Base-by-base conservation (phyloP, 2,888 invertebrate species). In the Trichopria drosophilae region DNA sequence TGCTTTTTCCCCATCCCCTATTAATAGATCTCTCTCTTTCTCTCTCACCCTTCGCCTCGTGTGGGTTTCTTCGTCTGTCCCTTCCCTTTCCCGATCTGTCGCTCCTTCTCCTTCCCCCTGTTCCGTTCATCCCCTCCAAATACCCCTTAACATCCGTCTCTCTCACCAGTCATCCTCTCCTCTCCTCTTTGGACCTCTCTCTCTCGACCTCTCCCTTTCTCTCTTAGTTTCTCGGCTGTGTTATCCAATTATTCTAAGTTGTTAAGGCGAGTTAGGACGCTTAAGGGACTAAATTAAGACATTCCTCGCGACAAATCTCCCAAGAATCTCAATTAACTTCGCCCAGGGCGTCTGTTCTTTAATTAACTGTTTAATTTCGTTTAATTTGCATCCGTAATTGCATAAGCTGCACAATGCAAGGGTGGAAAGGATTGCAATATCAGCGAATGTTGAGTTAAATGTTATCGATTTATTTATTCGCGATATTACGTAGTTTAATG, bases 261-360 rank as follows among this genome's bases (percentile, higher is more conserved):
- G 75, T 75, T 74, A 73, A 75, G 75, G 71, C 71, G 66, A 71
- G 73, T 73, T 72, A 73, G 72, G 72, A 72, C 70, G 72, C 68
- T 75, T 72, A 73, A 73, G 73, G 69, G 70, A 75, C 72, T 75
- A 75, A 75, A 75, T 75, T 75, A 75, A 75, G 75, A 75, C 75
- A 75, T 75, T 75, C 75, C 75, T 68, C 66, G 67, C 74, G 72
- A 73, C 75, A 75, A 75, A 73, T 74, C 74, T 75, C 65, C 72
- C 75, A 75, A 75, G 75, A 75, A 75, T 75, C 75, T 75, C 75
- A 75, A 75, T 75, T 75, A 75, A 74, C 75, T 73, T 59, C 40
- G 41, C 48, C 37, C 12, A 12, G 16, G 26, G 24, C 56, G 50
- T 53, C 45, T 53, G 51, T 55, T 59, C 68, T 73, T 75, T 74